Base-by-base conservation (phyloP, 2,888 invertebrate species). In the Cylindroiulus punctatus region DNA sequence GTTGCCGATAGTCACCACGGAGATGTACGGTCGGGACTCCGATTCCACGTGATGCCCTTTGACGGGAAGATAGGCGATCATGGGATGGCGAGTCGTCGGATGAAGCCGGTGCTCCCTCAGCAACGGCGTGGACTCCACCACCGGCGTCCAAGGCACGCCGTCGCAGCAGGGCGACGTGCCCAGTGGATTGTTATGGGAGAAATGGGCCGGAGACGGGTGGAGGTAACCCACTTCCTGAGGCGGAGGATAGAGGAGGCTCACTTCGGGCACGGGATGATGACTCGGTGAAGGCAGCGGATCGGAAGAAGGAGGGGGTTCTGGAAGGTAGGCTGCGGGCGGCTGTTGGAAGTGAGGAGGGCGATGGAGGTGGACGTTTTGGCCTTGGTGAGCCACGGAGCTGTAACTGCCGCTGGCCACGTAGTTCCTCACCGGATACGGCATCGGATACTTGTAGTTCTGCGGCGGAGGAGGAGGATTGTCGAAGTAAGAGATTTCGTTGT, bases 161-260 rank as follows among this genome's bases (percentile, higher is more conserved):
- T 26, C 22, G 84, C 84, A 84, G 19, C 84, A 84, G 4, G 84
- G 32, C 30, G 32, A 42, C 0, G 32, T 44, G 32, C 84, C 84
- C 36, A 84, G 7, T 5, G 84, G 84, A 14, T 84, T 84, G 52
- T 84, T 84, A 26, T 52, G 84, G 1, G 84, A 84, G 52, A 52
- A 84, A 32, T 84, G 84, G 2, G 44, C 52, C 2, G 84, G 19
- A 0, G 84, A 14, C 8, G 19, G 42, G 22, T 44, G 40, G 40
- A 83, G 83, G 83, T 44, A 83, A 17, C 83, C 30, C 1, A 76
- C 76, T 76, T 76, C 76, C 14, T 26, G 5, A 7, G n/a, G 57
- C 10, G 10, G 57, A 7, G 7, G 44, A 19, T 82, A 10, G 10
- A 14, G 40, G n/a, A 40, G 1, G 26, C 14, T 82, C 1, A 26